Base-by-base conservation (phyloP, 2,888 invertebrate genomes). In the Conistra vaccinii region DNA sequence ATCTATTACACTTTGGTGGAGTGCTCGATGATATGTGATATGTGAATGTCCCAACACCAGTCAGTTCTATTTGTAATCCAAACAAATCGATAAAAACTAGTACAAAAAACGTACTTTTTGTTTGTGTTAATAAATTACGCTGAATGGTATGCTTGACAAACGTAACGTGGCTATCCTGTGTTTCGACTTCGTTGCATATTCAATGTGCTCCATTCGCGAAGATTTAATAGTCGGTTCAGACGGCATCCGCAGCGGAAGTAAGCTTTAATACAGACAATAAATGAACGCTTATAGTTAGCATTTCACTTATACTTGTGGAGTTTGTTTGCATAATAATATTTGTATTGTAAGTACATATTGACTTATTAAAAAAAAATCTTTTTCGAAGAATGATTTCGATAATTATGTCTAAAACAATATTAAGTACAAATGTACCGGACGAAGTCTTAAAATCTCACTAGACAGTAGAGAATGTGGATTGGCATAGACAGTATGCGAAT, bases 181-280 rank as follows among this genome's bases (percentile, higher is more conserved):
- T 88, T 86, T 83, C 86, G 85, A 83, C 85, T 81, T 89, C 88
- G 87, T 91, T 94, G 92, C 92, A 94, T 93, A 94, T 94, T 92
- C 92, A 93, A 92, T 91, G 92, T 82, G 85, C 87, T 84, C 88
- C 89, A 91, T 90, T 89, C 83, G 86, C 89, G 88, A 90, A 90
- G 91, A 92, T 92, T 93, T 92, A 93, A 92, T 92, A 92, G 91
- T 90, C 88, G 75, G 88, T 80, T 88, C 84, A 81, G 86, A 86
- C 87, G 86, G 78, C 81, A 85, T 85, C 84, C 79, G 86, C 89
- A 89, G 86, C 92, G 95, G 94, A 95, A 94, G 93, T 93, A 88
- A 93, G 93, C 94, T 94, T 93, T 92, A 93, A 92, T 91, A 90
- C 69, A 80, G 68, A 69, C 91, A 91, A 88, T 87, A 91, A 92